Evolutionary conservation across 2,888 invertebrate species (phyloP).

Genomic region (Cryptophagus acutangulus): DNA sequence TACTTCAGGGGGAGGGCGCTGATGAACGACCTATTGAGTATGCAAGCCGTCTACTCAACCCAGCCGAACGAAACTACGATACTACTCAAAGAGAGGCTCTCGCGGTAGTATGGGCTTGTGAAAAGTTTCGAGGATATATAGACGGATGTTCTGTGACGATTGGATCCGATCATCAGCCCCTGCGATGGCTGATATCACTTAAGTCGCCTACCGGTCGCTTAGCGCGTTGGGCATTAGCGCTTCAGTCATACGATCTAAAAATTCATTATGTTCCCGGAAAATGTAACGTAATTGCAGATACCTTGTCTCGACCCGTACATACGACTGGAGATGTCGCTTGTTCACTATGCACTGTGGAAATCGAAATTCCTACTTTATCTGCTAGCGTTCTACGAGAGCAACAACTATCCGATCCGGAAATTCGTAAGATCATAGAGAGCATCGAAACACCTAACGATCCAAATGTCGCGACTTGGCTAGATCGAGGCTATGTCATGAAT

Average conservation of each 20-base stretch:
- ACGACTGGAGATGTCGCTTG: too few relatives aligned
- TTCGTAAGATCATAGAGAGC: constrained; percentile 22
- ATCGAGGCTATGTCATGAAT: constrained; percentile 26
- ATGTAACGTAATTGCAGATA: not conserved
- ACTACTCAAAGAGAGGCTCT: not conserved
- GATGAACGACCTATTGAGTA: not conserved
- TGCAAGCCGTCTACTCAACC: not conserved
- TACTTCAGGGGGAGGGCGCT: constrained; percentile 24
- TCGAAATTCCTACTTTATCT: too few relatives aligned
- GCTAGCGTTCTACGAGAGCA: constrained; percentile 9
- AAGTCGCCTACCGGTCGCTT: not conserved
- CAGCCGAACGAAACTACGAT: constrained; percentile 5
- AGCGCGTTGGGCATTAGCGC: not conserved
- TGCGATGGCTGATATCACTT: not conserved
- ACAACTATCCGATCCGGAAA: constrained; percentile 25
- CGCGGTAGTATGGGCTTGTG: not conserved
- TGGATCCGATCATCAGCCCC: not conserved
- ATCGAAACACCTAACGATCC: constrained; percentile 15
- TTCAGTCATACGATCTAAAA: constrained; percentile 12
- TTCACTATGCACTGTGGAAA: constrained; percentile 33
- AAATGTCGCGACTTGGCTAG: constrained; percentile 17
- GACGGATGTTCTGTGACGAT: not conserved
- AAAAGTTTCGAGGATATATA: not conserved
- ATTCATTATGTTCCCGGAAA: constrained; percentile 3
- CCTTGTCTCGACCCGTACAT: constrained; percentile 9